These are phyloP conservation scores for Alfaro cultratus DNA, from an alignment of 2,797 vertebrate genomes.

Conservation along the genomic window DNA sequence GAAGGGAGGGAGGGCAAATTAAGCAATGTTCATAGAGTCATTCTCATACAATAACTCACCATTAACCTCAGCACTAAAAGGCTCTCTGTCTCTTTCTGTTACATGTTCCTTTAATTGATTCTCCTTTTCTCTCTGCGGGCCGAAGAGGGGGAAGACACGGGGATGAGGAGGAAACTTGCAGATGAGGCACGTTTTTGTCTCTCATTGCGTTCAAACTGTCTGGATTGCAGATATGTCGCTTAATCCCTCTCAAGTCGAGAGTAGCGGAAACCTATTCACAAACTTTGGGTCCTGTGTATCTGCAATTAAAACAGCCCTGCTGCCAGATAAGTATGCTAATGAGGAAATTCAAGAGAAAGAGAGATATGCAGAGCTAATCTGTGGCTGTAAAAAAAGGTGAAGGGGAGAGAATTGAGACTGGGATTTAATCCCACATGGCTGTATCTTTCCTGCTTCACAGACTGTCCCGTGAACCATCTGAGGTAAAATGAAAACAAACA, in stretches of 20 bases:
- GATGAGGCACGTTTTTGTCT: constrained; percentile 33
- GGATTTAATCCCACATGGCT: constrained; percentile 54
- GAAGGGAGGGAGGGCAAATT: constrained; percentile 49
- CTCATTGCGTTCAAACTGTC: constrained; percentile 27
- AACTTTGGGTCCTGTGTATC: constrained; percentile 71
- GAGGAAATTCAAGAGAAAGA: constrained; percentile 59
- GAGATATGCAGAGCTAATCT: constrained; percentile 70
- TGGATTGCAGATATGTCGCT: constrained; percentile 56
- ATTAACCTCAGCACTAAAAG: constrained; percentile 77
- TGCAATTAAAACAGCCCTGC: constrained; percentile 72
- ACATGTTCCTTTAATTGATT: constrained; percentile 75
- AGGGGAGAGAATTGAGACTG: constrained; percentile 72
- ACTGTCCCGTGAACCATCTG: constrained; percentile 17
- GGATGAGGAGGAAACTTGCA: constrained; percentile 44
- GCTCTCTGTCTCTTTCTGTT: constrained; percentile 60
- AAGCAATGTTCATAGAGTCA: constrained; percentile 70
- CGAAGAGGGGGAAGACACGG: constrained; percentile 21
- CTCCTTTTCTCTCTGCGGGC: constrained; percentile 59
- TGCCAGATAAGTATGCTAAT: constrained; percentile 72
- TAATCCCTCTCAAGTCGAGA: constrained; percentile 73
- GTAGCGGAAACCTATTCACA: constrained; percentile 65
- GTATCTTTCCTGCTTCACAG: constrained; percentile 33
- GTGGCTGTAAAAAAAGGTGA: constrained; percentile 58
- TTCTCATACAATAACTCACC: constrained; percentile 78
- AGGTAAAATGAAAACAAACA: constrained; percentile 65